phyloP scores from a whole-genome alignment of 2,888 invertebrate species.

The Patella pellucida region DNA sequence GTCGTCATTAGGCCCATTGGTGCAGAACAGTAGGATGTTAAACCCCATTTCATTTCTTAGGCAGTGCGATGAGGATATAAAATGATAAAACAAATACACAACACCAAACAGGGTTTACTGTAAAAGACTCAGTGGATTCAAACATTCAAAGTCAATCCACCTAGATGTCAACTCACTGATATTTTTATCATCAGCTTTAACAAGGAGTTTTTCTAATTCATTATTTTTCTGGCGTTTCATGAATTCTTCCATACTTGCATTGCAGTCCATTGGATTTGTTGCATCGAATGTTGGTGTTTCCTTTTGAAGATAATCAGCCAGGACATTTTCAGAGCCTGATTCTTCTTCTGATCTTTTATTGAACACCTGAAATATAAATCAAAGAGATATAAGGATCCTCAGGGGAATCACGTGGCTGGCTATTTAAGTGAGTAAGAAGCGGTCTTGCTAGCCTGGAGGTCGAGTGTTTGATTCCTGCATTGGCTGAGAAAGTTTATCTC shows the following conservation, averaged over 20 bases:
- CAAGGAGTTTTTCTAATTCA: constrained; percentile 59
- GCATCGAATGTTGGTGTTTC: constrained; percentile 22
- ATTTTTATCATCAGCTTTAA: constrained; percentile 61
- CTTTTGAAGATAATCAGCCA: constrained; percentile 8
- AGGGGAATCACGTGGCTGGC: too few relatives aligned
- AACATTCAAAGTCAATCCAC: neutral
- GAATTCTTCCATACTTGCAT: neutral
- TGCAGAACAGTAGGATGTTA: too few relatives aligned
- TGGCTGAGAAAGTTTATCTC: too few relatives aligned
- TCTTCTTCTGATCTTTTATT: constrained; percentile 38
- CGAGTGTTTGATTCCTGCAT: too few relatives aligned
- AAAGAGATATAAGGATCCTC: too few relatives aligned
- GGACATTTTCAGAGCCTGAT: constrained; percentile 11
- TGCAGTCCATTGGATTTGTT: neutral
- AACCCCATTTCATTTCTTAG: too few relatives aligned
- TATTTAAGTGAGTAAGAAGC: too few relatives aligned
- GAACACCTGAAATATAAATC: constrained; percentile 31
- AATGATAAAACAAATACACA: neutral
- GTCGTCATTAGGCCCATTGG: too few relatives aligned
- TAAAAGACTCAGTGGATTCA: neutral
- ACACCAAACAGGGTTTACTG: neutral
- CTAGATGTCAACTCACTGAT: constrained; percentile 54
- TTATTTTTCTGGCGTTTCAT: constrained; percentile 44
- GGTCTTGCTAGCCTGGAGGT: too few relatives aligned
- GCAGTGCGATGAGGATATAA: too few relatives aligned